These are phyloP conservation scores for Raja brachyura DNA, from an alignment of 2,113 vertebrate genomes.

Conservation along the genomic window DNA sequence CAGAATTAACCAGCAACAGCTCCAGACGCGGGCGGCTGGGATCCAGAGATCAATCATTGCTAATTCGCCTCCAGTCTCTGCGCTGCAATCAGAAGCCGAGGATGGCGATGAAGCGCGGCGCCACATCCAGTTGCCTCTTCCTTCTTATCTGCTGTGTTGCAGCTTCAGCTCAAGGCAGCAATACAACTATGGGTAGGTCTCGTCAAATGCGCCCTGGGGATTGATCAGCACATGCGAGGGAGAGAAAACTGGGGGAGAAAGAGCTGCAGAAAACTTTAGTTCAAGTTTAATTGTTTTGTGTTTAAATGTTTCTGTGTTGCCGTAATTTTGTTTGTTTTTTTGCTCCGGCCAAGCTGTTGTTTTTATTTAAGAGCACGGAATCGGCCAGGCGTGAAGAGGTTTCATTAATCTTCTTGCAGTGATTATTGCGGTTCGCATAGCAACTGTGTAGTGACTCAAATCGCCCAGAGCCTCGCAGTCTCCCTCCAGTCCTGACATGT, in stretches of 20 bases:
- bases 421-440: slow-evolving; percentile 25
- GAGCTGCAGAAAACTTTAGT: background rate
- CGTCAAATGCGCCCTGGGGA: background rate
- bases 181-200: background rate
- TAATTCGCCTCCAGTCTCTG: no score
- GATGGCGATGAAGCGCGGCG: background rate
- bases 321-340: no score
- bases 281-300: background rate
- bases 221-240: background rate
- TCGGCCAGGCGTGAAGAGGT: slow-evolving; percentile 23
- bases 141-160: background rate
- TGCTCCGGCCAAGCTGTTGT: no score
- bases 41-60: background rate
- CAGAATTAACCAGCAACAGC: no score
- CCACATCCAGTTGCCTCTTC: background rate
- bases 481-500: background rate
- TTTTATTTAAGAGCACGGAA: background rate
- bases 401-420: slow-evolving; percentile 31
- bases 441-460: slow-evolving; percentile 31
- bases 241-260: background rate
- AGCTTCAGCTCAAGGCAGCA: background rate
- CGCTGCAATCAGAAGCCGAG: background rate
- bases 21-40: background rate
- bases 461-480: background rate
- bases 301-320: no score